Evolutionary conservation across 2,113 vertebrate species (phyloP).

Genomic region (Progne subis): DNA sequence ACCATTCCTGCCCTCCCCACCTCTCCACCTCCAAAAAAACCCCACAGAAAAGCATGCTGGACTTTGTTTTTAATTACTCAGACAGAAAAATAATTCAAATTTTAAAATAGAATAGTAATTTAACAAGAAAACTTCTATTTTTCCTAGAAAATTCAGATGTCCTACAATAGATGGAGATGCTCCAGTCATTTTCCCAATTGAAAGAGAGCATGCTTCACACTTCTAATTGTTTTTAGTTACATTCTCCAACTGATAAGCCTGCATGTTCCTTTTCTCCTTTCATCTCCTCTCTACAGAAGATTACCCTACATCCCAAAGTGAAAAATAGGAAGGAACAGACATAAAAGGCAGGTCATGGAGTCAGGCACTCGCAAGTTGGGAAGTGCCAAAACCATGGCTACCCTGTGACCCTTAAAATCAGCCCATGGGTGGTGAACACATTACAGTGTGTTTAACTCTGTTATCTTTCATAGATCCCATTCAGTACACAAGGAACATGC

Average conservation of each 20-base stretch:
- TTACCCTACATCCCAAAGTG: neutral
- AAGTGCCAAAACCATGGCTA: neutral
- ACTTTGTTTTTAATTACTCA: neutral
- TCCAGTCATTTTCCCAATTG: neutral
- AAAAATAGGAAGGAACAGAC: neutral
- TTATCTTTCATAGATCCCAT: neutral
- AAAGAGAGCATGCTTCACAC: neutral
- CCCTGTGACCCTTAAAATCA: neutral
- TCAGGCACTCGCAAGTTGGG: neutral
- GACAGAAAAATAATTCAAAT: neutral
- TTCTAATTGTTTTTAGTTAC: neutral
- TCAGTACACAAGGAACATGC: neutral
- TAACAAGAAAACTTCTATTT: neutral
- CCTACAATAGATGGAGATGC: neutral
- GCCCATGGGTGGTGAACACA: accelerated
- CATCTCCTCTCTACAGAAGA: neutral
- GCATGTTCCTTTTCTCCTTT: neutral
- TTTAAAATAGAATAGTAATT: neutral
- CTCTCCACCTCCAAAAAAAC: no score
- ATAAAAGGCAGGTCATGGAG: neutral
- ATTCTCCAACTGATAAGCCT: neutral
- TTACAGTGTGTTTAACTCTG: neutral
- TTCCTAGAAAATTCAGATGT: neutral
- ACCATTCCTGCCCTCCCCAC: neutral
- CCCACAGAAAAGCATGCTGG: no score